Base-by-base conservation (phyloP, 2,888 invertebrate genomes). In the Ethmia dodecea region DNA sequence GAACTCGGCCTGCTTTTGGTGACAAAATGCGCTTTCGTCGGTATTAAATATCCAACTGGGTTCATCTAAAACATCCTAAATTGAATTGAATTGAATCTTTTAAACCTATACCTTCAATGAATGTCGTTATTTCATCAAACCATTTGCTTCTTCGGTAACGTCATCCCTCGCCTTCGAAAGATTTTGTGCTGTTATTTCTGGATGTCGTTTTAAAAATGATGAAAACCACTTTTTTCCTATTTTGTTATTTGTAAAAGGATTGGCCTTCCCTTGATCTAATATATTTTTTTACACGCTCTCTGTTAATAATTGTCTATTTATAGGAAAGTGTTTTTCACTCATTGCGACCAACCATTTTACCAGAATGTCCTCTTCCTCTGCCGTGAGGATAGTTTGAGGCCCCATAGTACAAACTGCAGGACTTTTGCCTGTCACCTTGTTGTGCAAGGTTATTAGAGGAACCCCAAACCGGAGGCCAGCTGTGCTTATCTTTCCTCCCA, bases 11-110 rank as follows among this genome's bases (percentile, higher is more conserved):
- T 3, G 49, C 49, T 49, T 71, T 70, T 6, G 70, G 69, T 26
- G 43, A 42, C 14, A 74, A 43, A 72, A 67, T 3, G 58, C 60
- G 13, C 56, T 57, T 40, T 74, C 70, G 43, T 74, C 72, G 14
- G 45, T 20, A 22, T 55, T 53, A 24, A 51, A 51, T 25, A 52
- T 31, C 22, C 49, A 33, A 14, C 24, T 15, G 33, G 52, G 51
- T 12, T 54, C 38, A n/a, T n/a, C n/a, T n/a, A n/a, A n/a, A n/a
- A n/a, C n/a, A n/a, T n/a, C n/a, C n/a, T n/a, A n/a, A n/a, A n/a
- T n/a, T n/a, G n/a, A n/a, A n/a, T 9, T 43, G 13, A 27, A 52
- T 2, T 27, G 42, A 16, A 5, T 25, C 28, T 35, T 37, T 36
- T 5, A 38, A 37, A 16, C 38, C 10, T 34, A 44, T 42, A 35